A percentile compares a stretch with the other conserved stretches of the same genome.
phyloP scores from a whole-genome alignment of 2,888 invertebrate species.

The Rugalucina vietnamica region DNA sequence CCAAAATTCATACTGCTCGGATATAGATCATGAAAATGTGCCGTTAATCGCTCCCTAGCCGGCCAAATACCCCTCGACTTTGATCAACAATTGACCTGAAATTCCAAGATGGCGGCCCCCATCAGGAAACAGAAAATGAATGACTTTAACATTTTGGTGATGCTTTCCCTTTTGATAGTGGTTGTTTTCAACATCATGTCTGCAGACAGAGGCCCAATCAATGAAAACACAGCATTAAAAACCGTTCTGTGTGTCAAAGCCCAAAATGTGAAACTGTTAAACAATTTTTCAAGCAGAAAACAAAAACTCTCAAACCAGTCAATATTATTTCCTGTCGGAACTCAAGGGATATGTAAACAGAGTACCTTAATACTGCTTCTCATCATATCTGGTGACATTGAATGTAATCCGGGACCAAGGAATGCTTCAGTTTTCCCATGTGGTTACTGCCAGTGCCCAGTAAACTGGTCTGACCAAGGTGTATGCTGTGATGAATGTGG shows the following conservation, averaged over 20 bases:
- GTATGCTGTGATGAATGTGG: conserved; percentile 30
- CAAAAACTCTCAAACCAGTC: neutral
- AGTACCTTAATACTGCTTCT: neutral
- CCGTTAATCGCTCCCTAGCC: too few species aligned
- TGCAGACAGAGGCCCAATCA: too few species aligned
- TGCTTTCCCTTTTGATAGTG: neutral
- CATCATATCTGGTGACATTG: conserved; percentile 15
- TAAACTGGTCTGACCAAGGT: conserved; percentile 28
- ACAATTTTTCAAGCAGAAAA: neutral
- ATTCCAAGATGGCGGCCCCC: neutral
- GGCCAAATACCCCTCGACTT: too few species aligned
- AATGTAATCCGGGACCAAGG: conserved; percentile 28
- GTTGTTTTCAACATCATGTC: too few species aligned
- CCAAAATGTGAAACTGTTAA: neutral
- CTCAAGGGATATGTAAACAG: neutral
- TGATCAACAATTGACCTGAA: too few species aligned
- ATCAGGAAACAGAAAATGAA: neutral
- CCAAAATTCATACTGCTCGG: too few species aligned
- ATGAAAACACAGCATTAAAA: neutral
- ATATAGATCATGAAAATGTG: too few species aligned
- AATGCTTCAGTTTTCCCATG: conserved; percentile 32
- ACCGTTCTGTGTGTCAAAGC: neutral
- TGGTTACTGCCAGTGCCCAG: conserved; percentile 22
- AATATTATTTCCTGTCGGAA: neutral
- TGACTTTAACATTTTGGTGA: neutral